Base-by-base conservation (phyloP, 2,888 invertebrate species). In the Balanococcus diminutus region DNA sequence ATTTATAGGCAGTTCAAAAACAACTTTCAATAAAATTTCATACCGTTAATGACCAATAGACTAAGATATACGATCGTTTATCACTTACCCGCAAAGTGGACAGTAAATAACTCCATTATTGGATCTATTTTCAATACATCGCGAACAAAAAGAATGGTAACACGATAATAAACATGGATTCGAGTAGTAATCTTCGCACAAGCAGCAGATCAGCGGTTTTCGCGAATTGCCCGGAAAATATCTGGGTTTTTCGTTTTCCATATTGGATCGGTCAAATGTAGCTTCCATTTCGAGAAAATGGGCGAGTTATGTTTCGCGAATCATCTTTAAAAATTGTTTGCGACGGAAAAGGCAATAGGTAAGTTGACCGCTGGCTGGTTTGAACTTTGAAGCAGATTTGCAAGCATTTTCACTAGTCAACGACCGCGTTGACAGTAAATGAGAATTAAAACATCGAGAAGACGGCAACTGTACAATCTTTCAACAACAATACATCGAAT, bases 81-180 rank as follows among this genome's bases (percentile, higher is more conserved):
- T 51, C 28, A 89, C 90, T 89, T 90, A 93, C 93, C 94, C 92
- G 91, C 94, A 94, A 87, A 93, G 91, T 22, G 93, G 94, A 89
- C 94, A 94, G 86, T 91, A 90, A 87, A 94, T 90, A 88, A 92
- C 92, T 84, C 92, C 91, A 88, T 94, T 93, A 84, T 92, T 91
- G 87, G 92, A 92, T 87, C 92, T 90, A 72, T 92, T 93, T 82
- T 92, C 91, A 87, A 94, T 89, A 89, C 94, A 94, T 87, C 92
- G 90, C 36, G 92, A 91, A 90, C 94, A 94, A 90, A 94, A 94
- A 79, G 93, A 93, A 89, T 94, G 94, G 89, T 92, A 94, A 89
- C 94, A 94, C 87, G 91, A 91, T 79, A 94, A 90, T 83, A 94
- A 92, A 88, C 94, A 93, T 0, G 94, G 94, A 88, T 94, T 94